These are phyloP conservation scores for Setophaga kirtlandii DNA, from an alignment of 2,113 vertebrate genomes.

Conservation along the genomic window DNA sequence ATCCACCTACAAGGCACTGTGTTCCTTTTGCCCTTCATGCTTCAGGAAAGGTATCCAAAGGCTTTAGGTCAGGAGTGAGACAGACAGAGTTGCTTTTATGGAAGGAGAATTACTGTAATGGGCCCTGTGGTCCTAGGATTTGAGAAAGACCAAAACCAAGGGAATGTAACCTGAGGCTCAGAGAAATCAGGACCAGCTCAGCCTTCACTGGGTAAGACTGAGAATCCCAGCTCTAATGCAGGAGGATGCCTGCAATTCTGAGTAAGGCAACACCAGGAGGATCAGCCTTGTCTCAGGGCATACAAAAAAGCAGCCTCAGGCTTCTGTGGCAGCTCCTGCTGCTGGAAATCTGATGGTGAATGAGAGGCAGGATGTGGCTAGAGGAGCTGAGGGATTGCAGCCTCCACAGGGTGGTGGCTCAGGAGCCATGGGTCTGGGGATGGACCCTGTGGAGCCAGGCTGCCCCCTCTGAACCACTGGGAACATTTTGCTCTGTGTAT, in stretches of 20 bases:
- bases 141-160: background rate
- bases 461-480: background rate
- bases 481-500: fast-evolving
- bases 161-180: background rate
- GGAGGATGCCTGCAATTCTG: background rate
- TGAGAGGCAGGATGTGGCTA: background rate
- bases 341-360: background rate
- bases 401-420: background rate
- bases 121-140: background rate
- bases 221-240: background rate
- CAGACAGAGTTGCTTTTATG: background rate
- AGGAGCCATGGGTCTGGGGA: background rate
- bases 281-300: background rate
- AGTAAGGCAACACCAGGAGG: background rate
- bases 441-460: fast-evolving
- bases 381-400: background rate
- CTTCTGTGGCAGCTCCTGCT: background rate
- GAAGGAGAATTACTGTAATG: background rate
- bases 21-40: background rate
- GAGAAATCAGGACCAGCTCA: background rate
- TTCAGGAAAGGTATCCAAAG: background rate
- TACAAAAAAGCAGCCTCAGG: background rate
- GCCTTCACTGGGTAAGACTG: background rate
- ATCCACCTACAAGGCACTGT: background rate
- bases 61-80: background rate